Conservation (phyloP, 2,888 invertebrate species). For the Tillus elongatus region DNA sequence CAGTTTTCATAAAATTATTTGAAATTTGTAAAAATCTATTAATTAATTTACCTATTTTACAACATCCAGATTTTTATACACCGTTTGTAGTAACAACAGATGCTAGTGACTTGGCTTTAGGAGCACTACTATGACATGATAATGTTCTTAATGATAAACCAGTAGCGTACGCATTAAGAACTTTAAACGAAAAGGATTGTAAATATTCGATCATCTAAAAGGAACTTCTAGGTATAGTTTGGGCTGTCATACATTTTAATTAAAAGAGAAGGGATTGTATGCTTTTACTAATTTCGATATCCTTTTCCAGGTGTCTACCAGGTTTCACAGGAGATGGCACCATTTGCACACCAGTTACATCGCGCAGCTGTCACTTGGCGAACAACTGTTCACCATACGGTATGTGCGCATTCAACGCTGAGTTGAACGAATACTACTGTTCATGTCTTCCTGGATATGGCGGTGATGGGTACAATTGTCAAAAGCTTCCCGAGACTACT, state of each 20-base stretch:
- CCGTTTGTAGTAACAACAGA: slow-evolving; percentile 1
- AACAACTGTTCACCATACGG: slow-evolving; percentile 52
- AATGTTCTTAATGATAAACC: not conserved
- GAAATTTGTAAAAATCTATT: not conserved
- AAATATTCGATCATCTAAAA: not conserved
- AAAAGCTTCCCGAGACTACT: slow-evolving; percentile 27
- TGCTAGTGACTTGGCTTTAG: too few species aligned
- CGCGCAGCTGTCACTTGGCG: slow-evolving; percentile 44
- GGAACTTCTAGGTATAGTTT: too few species aligned
- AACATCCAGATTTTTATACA: not conserved
- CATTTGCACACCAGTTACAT: slow-evolving; percentile 35
- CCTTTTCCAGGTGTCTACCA: slow-evolving; percentile 15
- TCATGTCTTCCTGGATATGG: slow-evolving; percentile 45
- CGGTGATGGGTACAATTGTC: slow-evolving; percentile 46
- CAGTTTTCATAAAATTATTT: not conserved
- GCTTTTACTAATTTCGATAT: too few species aligned
- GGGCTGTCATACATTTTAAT: too few species aligned
- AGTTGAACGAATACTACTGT: slow-evolving; percentile 39
- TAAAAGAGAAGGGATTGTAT: too few species aligned
- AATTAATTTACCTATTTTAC: not conserved
- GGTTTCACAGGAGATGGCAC: slow-evolving; percentile 68
- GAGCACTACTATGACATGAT: too few species aligned
- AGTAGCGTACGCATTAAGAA: slow-evolving; percentile 1
- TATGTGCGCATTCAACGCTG: slow-evolving; percentile 37
- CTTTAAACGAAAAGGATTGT: slow-evolving; percentile 5